phyloP scores from a whole-genome alignment of 53 echinoderm and acorn worm genomes.

The Arbacia lixula region DNA sequence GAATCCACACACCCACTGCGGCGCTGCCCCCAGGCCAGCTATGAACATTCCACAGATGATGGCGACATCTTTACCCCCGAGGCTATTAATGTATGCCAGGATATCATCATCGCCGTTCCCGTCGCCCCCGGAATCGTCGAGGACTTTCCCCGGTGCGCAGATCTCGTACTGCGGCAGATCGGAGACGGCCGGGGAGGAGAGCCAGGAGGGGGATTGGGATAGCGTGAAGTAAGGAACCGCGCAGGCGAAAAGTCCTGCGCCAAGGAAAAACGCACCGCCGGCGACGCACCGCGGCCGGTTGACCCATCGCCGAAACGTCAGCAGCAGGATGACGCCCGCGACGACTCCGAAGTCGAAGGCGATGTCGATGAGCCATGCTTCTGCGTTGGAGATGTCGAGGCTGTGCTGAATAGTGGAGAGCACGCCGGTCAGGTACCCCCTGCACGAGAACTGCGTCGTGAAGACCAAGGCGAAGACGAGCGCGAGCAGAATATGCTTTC shows the following conservation, averaged over 20 bases:
- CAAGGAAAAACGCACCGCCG: conserved; percentile 68
- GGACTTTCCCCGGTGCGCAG: conserved; percentile 12
- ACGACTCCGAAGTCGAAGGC: conserved; percentile 79
- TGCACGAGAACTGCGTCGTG: conserved; percentile 72
- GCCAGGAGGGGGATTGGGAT: background rate
- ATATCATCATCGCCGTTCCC: background rate
- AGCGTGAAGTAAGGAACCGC: conserved; percentile 83
- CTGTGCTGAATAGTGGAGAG: conserved; percentile 74
- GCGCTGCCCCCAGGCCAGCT: conserved; percentile 74
- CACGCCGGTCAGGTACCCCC: conserved; percentile 77
- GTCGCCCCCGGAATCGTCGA: background rate
- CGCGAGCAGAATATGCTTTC: conserved; percentile 26
- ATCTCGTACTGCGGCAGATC: conserved; percentile 37
- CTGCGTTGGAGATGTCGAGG: conserved; percentile 68
- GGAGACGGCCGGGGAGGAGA: background rate
- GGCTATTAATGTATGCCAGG: conserved; percentile 21
- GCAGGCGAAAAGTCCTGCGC: conserved; percentile 71
- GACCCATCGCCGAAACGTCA: conserved; percentile 46
- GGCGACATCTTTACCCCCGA: conserved; percentile 40
- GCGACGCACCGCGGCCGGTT: conserved; percentile 79
- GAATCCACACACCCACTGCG: conserved; percentile 80
- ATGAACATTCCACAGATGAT: conserved; percentile 46
- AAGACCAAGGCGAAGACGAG: conserved; percentile 50
- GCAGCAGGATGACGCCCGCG: conserved; percentile 52
- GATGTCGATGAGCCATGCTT: conserved; percentile 68